Conservation (phyloP, 2,113 vertebrate genomes). For the Gnathonemus echidnorhynchus region DNA sequence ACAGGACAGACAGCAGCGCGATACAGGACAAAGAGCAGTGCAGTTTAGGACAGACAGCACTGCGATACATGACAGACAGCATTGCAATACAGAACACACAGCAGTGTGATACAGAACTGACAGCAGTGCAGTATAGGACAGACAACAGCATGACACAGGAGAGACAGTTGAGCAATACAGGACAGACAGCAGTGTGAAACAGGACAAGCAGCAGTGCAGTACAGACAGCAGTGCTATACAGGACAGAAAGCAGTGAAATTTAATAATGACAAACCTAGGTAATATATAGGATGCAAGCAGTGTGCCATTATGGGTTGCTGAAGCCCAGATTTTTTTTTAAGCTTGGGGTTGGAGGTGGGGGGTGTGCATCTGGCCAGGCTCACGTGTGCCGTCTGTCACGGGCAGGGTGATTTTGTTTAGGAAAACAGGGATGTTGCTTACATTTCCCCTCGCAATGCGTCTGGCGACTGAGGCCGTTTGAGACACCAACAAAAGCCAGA, state of each 20-base stretch:
- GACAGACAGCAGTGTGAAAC: not conserved
- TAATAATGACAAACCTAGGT: not conserved
- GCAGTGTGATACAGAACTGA: not conserved
- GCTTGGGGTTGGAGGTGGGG: no score
- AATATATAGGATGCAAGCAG: not conserved
- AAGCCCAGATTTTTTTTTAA: not conserved
- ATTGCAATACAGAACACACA: not conserved
- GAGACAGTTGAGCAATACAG: not conserved
- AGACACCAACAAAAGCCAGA: constrained; percentile 8
- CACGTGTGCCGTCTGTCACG: constrained; percentile 6
- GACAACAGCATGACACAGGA: not conserved
- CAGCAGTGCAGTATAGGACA: not conserved
- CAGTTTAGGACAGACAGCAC: not conserved
- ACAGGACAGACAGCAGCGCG: not conserved
- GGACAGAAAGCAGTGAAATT: not conserved
- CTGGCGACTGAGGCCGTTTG: constrained; percentile 10
- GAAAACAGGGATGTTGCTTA: constrained; percentile 4
- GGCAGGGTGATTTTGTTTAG: constrained; percentile 9
- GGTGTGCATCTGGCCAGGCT: not conserved
- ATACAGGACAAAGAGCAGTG: not conserved
- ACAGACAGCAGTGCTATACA: no score
- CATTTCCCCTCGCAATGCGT: not conserved
- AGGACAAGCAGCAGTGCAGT: not conserved
- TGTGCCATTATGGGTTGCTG: not conserved
- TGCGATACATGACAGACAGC: not conserved